Base-by-base conservation (phyloP, 2,888 invertebrate genomes). In the Pilophorus perplexus region DNA sequence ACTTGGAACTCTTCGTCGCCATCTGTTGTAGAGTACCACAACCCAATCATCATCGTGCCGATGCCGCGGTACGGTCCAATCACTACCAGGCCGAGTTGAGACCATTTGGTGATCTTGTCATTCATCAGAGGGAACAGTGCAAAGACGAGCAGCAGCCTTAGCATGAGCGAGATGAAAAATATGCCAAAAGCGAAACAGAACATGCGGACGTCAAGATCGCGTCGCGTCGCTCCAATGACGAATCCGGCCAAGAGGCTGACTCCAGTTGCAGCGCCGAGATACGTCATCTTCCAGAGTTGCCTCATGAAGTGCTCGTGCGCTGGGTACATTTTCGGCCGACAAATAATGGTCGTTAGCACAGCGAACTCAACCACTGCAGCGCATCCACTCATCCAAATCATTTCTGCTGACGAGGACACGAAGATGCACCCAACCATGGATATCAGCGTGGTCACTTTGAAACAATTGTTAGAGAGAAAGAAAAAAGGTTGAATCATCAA, bases 61-160 rank as follows among this genome's bases (percentile, higher is more conserved):
- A 14, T 10, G 5, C 64, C 64, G n/a, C 64, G 38, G 27, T 42
- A 65, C 2, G 52, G 52, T 10, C 64, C 64, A n/a, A 52, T 40
- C 12, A 65, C 54, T 1, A 42, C 54, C 2, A 65, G 25, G 14
- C 25, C 64, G 2, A 65, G 14, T 52, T 65, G 42, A 20, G 37
- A 40, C 64, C 64, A 65, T 25, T 62, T n/a, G 5, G 62, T 27
- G 27, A 18, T 23, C 18, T 16, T 42, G 6, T 28, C 62, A 16
- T 62, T 46, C 1, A 62, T 23, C 6, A 33, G 33, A 3, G 62
- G 62, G 2, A 62, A 37, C 10, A 62, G 33, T 1, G 48, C 18
- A 28, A 62, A 62, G 20, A 28, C 25, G 10, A 28, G 16, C 6
- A 62, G 16, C n/a, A 38, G 22, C 10, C 62, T 23, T 14, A 48